Conservation (phyloP, 2,888 invertebrate species). For the Proisotoma minuta region DNA sequence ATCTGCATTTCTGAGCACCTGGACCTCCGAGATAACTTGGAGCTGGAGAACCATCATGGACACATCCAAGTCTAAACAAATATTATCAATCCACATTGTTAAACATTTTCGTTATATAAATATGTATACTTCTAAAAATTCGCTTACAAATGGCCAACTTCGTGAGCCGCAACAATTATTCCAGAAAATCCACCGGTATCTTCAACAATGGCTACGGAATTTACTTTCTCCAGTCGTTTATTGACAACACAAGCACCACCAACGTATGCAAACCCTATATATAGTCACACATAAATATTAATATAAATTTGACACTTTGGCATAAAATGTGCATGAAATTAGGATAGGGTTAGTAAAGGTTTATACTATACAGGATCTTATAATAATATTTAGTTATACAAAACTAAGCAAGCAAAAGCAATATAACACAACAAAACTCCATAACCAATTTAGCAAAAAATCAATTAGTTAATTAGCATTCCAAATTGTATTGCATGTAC, state of each 20-base stretch:
- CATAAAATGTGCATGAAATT: too few relatives aligned
- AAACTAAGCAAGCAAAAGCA: background rate
- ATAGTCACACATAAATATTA: slow-evolving; percentile 17
- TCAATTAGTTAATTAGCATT: background rate
- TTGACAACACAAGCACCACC: slow-evolving; percentile 94
- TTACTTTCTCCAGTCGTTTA: slow-evolving; percentile 89
- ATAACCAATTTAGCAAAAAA: background rate
- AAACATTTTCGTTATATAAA: background rate
- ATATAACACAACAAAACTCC: too few relatives aligned
- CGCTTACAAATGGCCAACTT: slow-evolving; percentile 92
- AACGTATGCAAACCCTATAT: slow-evolving; percentile 86
- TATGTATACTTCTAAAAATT: background rate
- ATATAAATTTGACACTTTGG: too few relatives aligned
- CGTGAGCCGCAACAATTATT: slow-evolving; percentile 92
- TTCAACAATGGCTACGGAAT: slow-evolving; percentile 92
- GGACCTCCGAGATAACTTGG: slow-evolving; percentile 91
- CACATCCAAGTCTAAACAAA: slow-evolving; percentile 73
- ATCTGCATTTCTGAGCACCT: slow-evolving; percentile 87
- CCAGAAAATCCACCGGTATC: slow-evolving; percentile 95
- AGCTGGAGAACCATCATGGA: slow-evolving; percentile 93
- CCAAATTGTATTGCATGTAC: too few relatives aligned
- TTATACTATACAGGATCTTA: too few relatives aligned
- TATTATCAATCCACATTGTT: background rate
- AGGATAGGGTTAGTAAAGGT: too few relatives aligned
- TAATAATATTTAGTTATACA: too few relatives aligned